phyloP scores from a whole-genome alignment of 2,888 invertebrate species.

The Drosophila multiciliata region DNA sequence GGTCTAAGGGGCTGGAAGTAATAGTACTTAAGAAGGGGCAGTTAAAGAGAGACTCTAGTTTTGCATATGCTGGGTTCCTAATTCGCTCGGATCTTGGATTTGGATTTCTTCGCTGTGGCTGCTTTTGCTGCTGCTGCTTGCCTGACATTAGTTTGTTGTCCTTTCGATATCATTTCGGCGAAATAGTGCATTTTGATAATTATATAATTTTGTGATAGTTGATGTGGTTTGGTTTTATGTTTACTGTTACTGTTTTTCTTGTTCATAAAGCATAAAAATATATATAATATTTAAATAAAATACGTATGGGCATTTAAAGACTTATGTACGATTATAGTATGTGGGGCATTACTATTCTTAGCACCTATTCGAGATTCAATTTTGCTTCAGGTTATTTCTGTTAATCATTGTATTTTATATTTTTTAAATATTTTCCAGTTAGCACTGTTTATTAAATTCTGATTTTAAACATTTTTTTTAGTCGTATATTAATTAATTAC shows the following conservation, averaged over 20 bases:
- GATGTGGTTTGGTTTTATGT: slow-evolving; percentile 9
- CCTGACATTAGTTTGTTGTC: slow-evolving; percentile 79
- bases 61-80: slow-evolving; percentile 22
- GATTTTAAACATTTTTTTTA: background rate
- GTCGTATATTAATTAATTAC: background rate
- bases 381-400: background rate
- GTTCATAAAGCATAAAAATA: slow-evolving; percentile 29
- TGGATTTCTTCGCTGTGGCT: slow-evolving; percentile 20
- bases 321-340: slow-evolving; percentile 23
- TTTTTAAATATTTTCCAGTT: background rate
- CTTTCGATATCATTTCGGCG: slow-evolving; percentile 53
- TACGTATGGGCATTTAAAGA: slow-evolving; percentile 52
- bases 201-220: slow-evolving; percentile 24
- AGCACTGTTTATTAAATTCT: background rate
- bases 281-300: slow-evolving; percentile 44
- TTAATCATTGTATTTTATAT: background rate
- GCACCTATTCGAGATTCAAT: slow-evolving; percentile 9
- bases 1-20: background rate
- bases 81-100: slow-evolving; percentile 32
- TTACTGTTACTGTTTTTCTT: slow-evolving; percentile 5
- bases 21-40: slow-evolving; percentile 18
- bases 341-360: slow-evolving; percentile 7
- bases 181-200: slow-evolving; percentile 43
- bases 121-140: slow-evolving; percentile 50
- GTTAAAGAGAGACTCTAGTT: slow-evolving; percentile 13